Conservation (phyloP, 2,888 invertebrate species). For the Leucania comma region DNA sequence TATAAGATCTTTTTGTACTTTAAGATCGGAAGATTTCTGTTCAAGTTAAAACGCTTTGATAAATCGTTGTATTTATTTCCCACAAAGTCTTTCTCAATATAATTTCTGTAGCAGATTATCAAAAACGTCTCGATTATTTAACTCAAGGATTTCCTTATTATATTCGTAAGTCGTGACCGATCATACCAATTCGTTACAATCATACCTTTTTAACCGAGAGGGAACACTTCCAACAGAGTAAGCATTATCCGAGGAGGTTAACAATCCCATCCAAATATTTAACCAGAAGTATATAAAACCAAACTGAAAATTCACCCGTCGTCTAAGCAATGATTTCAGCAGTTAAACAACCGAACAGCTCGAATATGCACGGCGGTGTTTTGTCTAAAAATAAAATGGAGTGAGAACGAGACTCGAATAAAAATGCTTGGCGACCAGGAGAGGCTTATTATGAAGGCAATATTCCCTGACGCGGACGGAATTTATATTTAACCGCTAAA, state of each 20-base stretch:
- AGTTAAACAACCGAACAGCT: constrained; percentile 69
- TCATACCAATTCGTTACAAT: constrained; percentile 5
- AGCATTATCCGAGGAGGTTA: constrained; percentile 16
- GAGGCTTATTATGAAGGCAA: constrained; percentile 85
- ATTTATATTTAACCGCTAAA: constrained; percentile 79
- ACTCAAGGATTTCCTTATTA: constrained; percentile 4
- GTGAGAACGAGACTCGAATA: constrained; percentile 78
- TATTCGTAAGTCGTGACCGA: background rate
- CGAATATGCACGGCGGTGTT: constrained; percentile 76
- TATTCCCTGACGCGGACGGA: constrained; percentile 80
- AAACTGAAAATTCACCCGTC: constrained; percentile 56
- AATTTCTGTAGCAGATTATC: constrained; percentile 3
- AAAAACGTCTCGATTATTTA: background rate
- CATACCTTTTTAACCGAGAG: background rate
- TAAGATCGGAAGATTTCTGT: no score
- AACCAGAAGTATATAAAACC: constrained; percentile 31
- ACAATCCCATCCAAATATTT: constrained; percentile 46
- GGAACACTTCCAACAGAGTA: background rate
- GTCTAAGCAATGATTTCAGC: constrained; percentile 67
- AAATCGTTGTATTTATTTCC: background rate
- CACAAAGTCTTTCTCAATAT: background rate
- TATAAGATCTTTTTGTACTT: no score
- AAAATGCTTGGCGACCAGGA: constrained; percentile 71
- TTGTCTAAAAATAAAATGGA: constrained; percentile 84
- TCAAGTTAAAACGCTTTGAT: no score